phyloP scores from a whole-genome alignment of 2,797 vertebrate species.

The Arnoldichthys spilopterus region DNA sequence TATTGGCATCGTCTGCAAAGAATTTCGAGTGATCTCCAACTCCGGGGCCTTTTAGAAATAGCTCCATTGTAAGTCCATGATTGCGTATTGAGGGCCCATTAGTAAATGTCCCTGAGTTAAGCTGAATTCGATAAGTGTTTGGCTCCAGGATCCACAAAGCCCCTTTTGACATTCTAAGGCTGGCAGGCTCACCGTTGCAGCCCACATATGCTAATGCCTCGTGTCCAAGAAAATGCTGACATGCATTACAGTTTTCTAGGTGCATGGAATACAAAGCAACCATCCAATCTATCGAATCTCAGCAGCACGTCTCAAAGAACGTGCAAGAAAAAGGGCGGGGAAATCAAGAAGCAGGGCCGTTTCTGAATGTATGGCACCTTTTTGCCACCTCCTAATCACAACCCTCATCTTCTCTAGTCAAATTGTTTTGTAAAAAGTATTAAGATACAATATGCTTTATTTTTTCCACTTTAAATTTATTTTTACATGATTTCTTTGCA shows the following conservation, averaged over 20 bases:
- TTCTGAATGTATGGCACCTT: neutral
- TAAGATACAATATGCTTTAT: too few species aligned
- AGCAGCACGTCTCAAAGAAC: neutral
- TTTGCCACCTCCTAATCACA: neutral
- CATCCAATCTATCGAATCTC: neutral
- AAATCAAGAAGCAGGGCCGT: neutral
- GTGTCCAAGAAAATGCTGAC: conserved; percentile 29
- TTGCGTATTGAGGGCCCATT: conserved; percentile 27
- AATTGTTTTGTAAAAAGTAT: too few species aligned
- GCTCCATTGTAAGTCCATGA: conserved; percentile 28
- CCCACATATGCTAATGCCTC: conserved; percentile 23
- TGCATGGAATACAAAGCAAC: conserved; percentile 32
- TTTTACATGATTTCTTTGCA: too few species aligned
- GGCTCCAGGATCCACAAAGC: conserved; percentile 1
- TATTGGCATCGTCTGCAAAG: conserved; percentile 28
- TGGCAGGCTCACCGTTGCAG: conserved; percentile 17
- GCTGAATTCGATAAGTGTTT: conserved; percentile 27
- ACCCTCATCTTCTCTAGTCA: neutral
- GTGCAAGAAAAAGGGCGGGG: neutral
- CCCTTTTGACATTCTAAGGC: conserved; percentile 1
- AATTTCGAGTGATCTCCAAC: neutral
- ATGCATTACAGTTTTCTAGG: conserved; percentile 16
- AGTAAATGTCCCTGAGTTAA: conserved; percentile 30
- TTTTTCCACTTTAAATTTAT: too few species aligned
- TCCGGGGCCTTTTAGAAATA: conserved; percentile 19